These are phyloP conservation scores for Druceiella hillmani DNA, from an alignment of 2,888 invertebrate species.

Conservation along the genomic window DNA sequence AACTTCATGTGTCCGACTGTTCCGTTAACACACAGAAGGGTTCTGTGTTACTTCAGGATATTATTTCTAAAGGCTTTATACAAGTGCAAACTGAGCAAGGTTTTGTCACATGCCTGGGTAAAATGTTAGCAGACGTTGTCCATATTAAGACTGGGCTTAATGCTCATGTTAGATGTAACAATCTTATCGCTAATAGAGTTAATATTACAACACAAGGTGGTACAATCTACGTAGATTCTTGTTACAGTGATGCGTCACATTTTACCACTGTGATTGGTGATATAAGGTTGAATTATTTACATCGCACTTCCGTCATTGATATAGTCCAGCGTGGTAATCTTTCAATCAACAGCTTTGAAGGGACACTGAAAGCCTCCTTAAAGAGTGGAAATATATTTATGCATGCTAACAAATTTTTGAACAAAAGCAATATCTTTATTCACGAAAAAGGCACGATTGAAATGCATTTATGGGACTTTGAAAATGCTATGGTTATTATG, in stretches of 20 bases:
- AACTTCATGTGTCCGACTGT: conserved; percentile 44
- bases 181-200: conserved; percentile 41
- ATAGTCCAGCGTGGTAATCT: conserved; percentile 45
- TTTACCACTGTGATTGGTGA: conserved; percentile 47
- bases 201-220: conserved; percentile 41
- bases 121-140: conserved; percentile 38
- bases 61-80: conserved; percentile 41
- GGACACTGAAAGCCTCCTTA: conserved; percentile 41
- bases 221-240: conserved; percentile 41
- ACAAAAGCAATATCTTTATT: conserved; percentile 48
- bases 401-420: conserved; percentile 40
- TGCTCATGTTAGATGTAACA: conserved; percentile 39
- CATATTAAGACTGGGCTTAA: conserved; percentile 42
- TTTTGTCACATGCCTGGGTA: conserved; percentile 35
- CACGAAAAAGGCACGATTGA: conserved; percentile 49
- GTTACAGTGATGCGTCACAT: conserved; percentile 45
- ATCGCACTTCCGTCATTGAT: conserved; percentile 42
- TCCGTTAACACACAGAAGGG: conserved; percentile 45
- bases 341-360: conserved; percentile 42
- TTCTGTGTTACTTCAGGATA: conserved; percentile 33
- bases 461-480: conserved; percentile 38
- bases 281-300: conserved; percentile 37
- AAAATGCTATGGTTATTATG: conserved; percentile 42
- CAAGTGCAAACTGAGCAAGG: conserved; percentile 39
- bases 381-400: conserved; percentile 47